A percentile compares a stretch with the other conserved stretches of the same genome.
Evolutionary conservation across 2,888 invertebrate genomes (phyloP).

Genomic region (Mycalesis mineus): DNA sequence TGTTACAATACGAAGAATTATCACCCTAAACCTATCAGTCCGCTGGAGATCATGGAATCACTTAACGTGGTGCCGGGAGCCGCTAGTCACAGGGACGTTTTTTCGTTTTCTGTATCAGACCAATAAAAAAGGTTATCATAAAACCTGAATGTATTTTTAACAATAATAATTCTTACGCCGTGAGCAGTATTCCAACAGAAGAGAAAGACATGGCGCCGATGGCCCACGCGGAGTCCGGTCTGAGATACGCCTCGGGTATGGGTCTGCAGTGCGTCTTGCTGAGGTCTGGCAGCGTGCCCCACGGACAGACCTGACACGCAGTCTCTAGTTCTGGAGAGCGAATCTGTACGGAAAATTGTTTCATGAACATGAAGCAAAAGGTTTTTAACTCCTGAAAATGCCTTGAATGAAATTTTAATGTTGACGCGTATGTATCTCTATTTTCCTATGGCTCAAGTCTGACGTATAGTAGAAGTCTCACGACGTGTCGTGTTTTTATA

Average conservation of each 20-base stretch:
- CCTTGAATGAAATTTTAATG: no score
- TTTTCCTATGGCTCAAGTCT: no score
- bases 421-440: no score
- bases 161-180: slow-evolving; percentile 65
- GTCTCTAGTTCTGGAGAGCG: slow-evolving; percentile 89
- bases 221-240: slow-evolving; percentile 92
- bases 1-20: no score
- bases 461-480: no score
- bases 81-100: no score
- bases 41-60: no score
- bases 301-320: slow-evolving; percentile 88
- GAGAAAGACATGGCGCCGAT: slow-evolving; percentile 95
- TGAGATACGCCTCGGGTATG: slow-evolving; percentile 89
- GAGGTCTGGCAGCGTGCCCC: slow-evolving; percentile 89
- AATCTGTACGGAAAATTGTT: slow-evolving; percentile 78
- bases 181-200: slow-evolving; percentile 89
- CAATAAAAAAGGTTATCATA: neutral
- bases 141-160: neutral
- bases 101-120: neutral
- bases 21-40: no score
- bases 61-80: no score
- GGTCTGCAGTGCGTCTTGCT: slow-evolving; percentile 85
- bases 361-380: no score
- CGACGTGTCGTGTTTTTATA: no score
- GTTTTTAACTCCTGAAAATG: no score